phyloP scores from a whole-genome alignment of 2,113 vertebrate genomes.

The Loxodonta africana region DNA sequence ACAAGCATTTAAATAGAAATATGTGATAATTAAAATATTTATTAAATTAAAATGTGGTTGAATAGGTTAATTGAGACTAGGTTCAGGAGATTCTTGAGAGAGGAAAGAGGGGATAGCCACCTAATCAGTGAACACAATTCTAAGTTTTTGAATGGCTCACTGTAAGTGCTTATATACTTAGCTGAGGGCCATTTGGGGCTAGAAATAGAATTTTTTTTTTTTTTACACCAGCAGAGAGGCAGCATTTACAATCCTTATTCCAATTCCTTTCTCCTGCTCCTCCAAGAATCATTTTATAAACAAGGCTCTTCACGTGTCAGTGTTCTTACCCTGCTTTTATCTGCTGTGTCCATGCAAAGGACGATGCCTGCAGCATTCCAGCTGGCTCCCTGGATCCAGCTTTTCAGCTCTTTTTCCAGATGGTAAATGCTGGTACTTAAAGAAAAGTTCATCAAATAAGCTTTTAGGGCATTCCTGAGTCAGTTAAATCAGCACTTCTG shows the following conservation, averaged over 20 bases:
- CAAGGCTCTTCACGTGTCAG: slow-evolving; percentile 29
- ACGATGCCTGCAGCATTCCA: neutral
- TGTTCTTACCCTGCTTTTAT: neutral
- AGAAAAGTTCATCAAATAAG: neutral
- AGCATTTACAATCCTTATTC: neutral
- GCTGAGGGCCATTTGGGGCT: neutral
- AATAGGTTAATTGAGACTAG: slow-evolving; percentile 16
- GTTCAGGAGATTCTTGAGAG: slow-evolving; percentile 6
- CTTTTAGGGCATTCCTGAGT: neutral
- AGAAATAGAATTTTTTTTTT: neutral
- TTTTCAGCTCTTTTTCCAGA: neutral
- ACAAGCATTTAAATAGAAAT: slow-evolving; percentile 30
- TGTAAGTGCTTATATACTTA: slow-evolving; percentile 15
- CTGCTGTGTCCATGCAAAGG: neutral
- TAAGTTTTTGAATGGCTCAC: neutral
- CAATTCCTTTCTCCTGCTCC: slow-evolving; percentile 51
- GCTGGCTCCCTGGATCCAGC: neutral
- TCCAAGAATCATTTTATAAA: slow-evolving; percentile 54
- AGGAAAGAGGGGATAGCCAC: neutral
- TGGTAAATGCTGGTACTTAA: neutral
- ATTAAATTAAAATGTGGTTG: slow-evolving; percentile 37
- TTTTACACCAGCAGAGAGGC: neutral
- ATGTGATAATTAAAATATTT: slow-evolving; percentile 52
- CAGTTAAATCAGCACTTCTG: neutral
- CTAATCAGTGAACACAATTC: slow-evolving; percentile 41